Base-by-base conservation (phyloP, 2,113 vertebrate species). In the Urocolius indicus region DNA sequence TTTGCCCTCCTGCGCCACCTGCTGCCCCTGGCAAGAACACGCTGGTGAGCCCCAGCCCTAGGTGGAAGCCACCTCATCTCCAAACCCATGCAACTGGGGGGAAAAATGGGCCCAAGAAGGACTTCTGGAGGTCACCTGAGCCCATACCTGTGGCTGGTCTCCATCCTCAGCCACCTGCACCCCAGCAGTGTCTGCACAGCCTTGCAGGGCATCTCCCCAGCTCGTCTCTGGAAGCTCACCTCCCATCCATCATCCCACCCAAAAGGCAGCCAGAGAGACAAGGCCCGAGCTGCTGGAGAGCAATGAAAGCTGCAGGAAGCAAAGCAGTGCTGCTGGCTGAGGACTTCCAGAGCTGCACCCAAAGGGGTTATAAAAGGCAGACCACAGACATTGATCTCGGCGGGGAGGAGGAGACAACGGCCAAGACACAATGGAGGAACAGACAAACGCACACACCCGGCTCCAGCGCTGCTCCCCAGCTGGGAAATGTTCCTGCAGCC, bases 1-100 rank as follows among this genome's bases (percentile, higher is more conserved):
- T 95, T 95, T 93, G 38, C 93, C 74, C 91, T 89, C 94, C 94
- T 97, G 93, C 93, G 96, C 95, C 96, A 96, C 93, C 93, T 95
- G 87, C 81, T 93, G 95, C 89, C 89, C 66, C 71, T 43, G n/a
- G 87, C 21, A 89, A 82, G 95, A 74, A 95, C 46, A 49, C 11
- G 9, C 69, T 49, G 66, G n/a, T 6, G 19, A 89, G 81, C 68
- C 6, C 24, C 0, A 3, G n/a, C 82, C 58, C 34, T 9, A 8
- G 0, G 7, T 0, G 0, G 38, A 29, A 83, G 14, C 41, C 51
- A 34, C 32, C 43, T 77, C 82, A 54, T 54, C 79, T 51, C 83
- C 61, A 65, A 32, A 73, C 3, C 43, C 68, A 80, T 22, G 43
- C 32, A 49, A 86, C 1, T 24, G 34, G 0, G 51, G 17, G 38